Percentiles rank a stretch among this genome's conserved stretches.
Conservation (phyloP, 2,113 vertebrate genomes). For the Phyllopteryx taeniolatus region DNA sequence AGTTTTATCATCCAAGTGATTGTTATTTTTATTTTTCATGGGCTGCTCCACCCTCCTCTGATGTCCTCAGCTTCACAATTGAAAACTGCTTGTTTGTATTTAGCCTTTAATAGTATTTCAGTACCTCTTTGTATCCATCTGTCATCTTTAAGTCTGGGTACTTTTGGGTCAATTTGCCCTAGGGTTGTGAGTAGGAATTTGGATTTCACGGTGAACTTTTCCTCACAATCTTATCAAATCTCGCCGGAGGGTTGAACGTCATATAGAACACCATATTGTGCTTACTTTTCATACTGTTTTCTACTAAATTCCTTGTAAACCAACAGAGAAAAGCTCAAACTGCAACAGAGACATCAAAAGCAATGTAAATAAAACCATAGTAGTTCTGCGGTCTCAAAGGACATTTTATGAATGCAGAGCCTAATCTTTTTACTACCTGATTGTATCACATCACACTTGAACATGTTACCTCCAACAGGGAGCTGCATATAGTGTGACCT, state of each 20-base stretch:
- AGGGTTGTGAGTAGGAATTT: neutral
- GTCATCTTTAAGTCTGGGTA: neutral
- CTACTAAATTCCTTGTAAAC: neutral
- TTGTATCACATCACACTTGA: slow-evolving; percentile 27
- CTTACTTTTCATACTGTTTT: neutral
- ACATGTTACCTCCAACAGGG: slow-evolving; percentile 36
- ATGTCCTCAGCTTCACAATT: neutral
- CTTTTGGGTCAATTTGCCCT: neutral
- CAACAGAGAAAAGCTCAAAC: neutral
- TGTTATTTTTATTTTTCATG: neutral
- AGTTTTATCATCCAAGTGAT: neutral
- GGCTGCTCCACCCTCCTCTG: neutral
- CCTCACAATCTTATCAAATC: neutral
- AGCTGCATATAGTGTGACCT: slow-evolving; percentile 44
- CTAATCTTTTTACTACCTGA: slow-evolving; percentile 1
- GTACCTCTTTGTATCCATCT: neutral
- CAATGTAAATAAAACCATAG: slow-evolving; percentile 1
- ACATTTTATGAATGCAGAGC: slow-evolving; percentile 11
- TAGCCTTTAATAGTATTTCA: neutral
- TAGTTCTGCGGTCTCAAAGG: slow-evolving; percentile 14
- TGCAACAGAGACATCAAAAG: neutral
- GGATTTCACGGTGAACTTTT: neutral
- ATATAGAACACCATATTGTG: neutral
- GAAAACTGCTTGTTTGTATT: neutral
- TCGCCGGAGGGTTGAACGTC: neutral